phyloP scores from a whole-genome alignment of 2,888 invertebrate genomes.

The Athripsodes cinereus region DNA sequence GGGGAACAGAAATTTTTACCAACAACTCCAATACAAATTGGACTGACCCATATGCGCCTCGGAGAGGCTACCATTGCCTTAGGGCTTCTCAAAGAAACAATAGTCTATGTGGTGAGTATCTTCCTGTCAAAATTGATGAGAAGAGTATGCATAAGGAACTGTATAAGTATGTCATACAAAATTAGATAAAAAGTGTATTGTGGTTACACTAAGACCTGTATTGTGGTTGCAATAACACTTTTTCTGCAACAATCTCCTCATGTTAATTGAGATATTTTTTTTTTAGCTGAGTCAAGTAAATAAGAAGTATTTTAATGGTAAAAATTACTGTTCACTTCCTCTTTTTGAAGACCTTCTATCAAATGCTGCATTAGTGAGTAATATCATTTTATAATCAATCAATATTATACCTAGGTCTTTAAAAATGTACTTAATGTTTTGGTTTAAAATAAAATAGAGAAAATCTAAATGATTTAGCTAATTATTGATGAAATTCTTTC shows the following conservation, averaged over 20 bases:
- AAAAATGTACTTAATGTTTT: too few species aligned
- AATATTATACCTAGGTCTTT: background rate
- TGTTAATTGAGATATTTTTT: background rate
- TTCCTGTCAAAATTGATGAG: too few species aligned
- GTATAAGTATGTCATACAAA: too few species aligned
- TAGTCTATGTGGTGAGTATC: conserved; percentile 29
- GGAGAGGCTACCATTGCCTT: conserved; percentile 38
- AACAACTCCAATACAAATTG: conserved; percentile 32
- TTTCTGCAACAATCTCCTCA: too few species aligned
- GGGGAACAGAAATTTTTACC: conserved; percentile 11
- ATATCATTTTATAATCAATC: background rate
- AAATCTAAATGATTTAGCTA: too few species aligned
- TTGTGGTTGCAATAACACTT: too few species aligned
- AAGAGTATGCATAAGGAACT: too few species aligned
- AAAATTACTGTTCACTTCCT: background rate
- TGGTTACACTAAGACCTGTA: too few species aligned
- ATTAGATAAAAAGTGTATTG: too few species aligned
- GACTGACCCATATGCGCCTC: conserved; percentile 35
- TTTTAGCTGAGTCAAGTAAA: too few species aligned
- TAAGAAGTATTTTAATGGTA: too few species aligned
- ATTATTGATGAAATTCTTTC: background rate
- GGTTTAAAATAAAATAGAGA: too few species aligned
- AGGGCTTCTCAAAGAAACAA: conserved; percentile 32
- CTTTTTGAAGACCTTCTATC: background rate
- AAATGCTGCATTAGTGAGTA: conserved; percentile 9